phyloP scores from a whole-genome alignment of 2,888 invertebrate genomes.

The Hypselothyrea guttata region DNA sequence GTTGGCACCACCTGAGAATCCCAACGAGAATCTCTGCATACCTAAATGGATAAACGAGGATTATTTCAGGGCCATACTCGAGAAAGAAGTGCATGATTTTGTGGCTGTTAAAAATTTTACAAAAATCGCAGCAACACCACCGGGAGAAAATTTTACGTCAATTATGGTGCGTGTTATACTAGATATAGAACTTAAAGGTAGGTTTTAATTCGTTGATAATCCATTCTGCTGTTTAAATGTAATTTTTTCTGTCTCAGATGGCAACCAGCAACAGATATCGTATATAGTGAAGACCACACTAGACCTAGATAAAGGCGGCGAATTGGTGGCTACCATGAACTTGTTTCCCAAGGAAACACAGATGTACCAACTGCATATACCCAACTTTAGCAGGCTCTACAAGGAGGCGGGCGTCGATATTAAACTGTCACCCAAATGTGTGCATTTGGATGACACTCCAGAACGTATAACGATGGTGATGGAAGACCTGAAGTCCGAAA shows the following conservation, averaged over 20 bases:
- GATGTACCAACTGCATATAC: slow-evolving; percentile 71
- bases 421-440: slow-evolving; percentile 67
- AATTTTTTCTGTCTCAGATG: slow-evolving; percentile 38
- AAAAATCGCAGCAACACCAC: slow-evolving; percentile 71
- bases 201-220: not conserved
- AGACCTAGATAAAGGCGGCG: slow-evolving; percentile 42
- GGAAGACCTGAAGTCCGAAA: slow-evolving; percentile 66
- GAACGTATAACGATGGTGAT: slow-evolving; percentile 65
- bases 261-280: slow-evolving; percentile 49
- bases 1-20: slow-evolving; percentile 40
- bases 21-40: slow-evolving; percentile 63
- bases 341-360: slow-evolving; percentile 76
- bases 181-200: slow-evolving; percentile 69
- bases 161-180: slow-evolving; percentile 72
- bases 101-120: slow-evolving; percentile 51
- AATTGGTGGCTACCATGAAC: slow-evolving; percentile 54
- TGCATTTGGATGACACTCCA: slow-evolving; percentile 55
- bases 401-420: slow-evolving; percentile 61
- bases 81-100: slow-evolving; percentile 57
- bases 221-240: no score
- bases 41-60: slow-evolving; percentile 72
- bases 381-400: slow-evolving; percentile 67
- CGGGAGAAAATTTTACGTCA: slow-evolving; percentile 79
- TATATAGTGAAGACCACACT: slow-evolving; percentile 76
- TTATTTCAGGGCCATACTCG: slow-evolving; percentile 63